phyloP scores from a whole-genome alignment of 2,113 vertebrate genomes.

The Tenrec ecaudatus region DNA sequence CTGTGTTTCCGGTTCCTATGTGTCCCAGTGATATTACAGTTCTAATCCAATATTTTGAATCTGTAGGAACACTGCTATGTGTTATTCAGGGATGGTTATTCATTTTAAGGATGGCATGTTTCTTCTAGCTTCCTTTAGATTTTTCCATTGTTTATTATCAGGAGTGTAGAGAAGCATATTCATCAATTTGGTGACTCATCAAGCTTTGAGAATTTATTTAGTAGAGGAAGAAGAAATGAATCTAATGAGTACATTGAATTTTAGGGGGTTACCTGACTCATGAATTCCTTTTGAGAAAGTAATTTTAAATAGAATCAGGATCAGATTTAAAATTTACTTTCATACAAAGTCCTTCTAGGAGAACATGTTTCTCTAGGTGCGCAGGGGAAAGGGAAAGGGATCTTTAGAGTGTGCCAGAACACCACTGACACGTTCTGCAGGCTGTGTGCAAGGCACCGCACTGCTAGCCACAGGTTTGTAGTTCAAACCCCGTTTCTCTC shows the following conservation, averaged over 20 bases:
- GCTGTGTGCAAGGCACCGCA: too few species aligned
- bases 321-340: constrained; percentile 38
- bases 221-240: constrained; percentile 8
- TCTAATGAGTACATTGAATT: constrained; percentile 36
- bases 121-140: neutral
- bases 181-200: neutral
- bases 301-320: constrained; percentile 20
- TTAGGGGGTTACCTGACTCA: neutral
- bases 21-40: neutral
- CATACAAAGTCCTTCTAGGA: neutral
- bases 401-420: neutral
- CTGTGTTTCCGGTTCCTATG: too few species aligned
- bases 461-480: too few species aligned
- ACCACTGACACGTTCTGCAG: neutral
- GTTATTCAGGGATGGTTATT: neutral
- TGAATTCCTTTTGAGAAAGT: constrained; percentile 51
- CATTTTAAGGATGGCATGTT: neutral
- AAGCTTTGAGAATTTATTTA: neutral
- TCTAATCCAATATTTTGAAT: constrained; percentile 28
- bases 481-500: too few species aligned
- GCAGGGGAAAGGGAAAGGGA: neutral
- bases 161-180: neutral
- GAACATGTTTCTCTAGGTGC: constrained; percentile 19
- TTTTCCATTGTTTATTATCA: constrained; percentile 1
- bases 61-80: neutral